Evolutionary conservation across 2,888 invertebrate species (phyloP), one percentile per base, ranked within the genome.

Genomic region (Sepiola atlantica): DNA sequence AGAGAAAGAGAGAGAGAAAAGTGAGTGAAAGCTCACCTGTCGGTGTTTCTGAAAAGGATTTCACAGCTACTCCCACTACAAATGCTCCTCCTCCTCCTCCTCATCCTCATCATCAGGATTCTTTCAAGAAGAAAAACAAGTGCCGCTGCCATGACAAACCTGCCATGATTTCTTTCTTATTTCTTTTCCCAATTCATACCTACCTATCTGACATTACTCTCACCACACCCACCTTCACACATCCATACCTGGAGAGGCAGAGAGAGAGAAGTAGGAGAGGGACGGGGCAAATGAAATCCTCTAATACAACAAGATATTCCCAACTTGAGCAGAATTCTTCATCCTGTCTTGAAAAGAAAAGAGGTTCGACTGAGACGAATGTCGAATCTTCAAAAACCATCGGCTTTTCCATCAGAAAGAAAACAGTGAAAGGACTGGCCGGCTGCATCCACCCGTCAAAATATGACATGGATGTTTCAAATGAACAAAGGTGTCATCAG

Each of bases 251-350:
- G 45, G 45, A 77, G n/a, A n/a, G 10, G 14, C n/a, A 77, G n/a
- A n/a, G 16, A 77, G 77, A n/a, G 45, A 45, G 32, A 10, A n/a
- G 12, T 10, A 12, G 32, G n/a, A n/a, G n/a, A 28, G 28, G 1
- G 77, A 77, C 28, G 28, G 28, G 32, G 32, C 77, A 77, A 77
- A 32, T 77, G n/a, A 77, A 77, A 77, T 77, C 77, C 77, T 77
- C 77, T 77, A 77, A 77, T 77, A 77, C 77, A 77, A 32, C n/a
- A 77, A 77, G 77, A 77, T 77, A 32, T 77, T 77, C 77, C 16
- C 77, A 77, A 77, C 77, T 77, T 77, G 77, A 77, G 77, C 77
- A 77, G 32, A 45, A 45, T n/a, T 77, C 77, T 77, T n/a, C 77
- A 77, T 77, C 77, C 77, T 77, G 77, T 77, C 77, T 77, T 77